phyloP scores from a whole-genome alignment of 2,888 invertebrate species.

The Idaea straminata region DNA sequence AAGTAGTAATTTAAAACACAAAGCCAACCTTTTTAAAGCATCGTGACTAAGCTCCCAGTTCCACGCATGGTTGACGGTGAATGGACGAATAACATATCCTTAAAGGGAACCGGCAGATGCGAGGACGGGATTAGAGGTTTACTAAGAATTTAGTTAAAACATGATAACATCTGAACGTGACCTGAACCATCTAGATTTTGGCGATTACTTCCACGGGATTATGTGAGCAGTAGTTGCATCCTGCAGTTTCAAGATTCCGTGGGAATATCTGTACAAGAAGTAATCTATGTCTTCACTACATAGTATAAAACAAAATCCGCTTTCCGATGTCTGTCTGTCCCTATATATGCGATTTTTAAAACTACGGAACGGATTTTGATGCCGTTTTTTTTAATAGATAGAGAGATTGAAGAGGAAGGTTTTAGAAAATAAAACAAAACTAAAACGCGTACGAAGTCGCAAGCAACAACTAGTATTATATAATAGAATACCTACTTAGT shows the following conservation, averaged over 20 bases:
- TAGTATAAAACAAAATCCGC: too few species aligned
- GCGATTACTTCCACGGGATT: neutral
- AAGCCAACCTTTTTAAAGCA: neutral
- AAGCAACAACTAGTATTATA: too few species aligned
- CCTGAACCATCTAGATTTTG: constrained; percentile 24
- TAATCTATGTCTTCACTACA: too few species aligned
- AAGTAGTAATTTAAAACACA: too few species aligned
- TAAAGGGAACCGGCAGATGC: constrained; percentile 28
- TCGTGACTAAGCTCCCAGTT: neutral
- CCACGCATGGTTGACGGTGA: constrained; percentile 7
- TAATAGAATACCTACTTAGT: too few species aligned
- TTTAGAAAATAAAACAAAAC: too few species aligned
- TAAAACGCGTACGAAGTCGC: too few species aligned
- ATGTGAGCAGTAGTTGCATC: neutral
- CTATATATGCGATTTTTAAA: too few species aligned
- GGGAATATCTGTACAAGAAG: neutral
- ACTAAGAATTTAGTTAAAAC: constrained; percentile 23
- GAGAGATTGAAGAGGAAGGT: too few species aligned
- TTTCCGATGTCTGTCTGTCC: too few species aligned
- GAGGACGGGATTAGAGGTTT: constrained; percentile 25
- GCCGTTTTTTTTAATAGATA: too few species aligned
- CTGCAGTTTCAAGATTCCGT: neutral
- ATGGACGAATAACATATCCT: constrained; percentile 18
- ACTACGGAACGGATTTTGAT: too few species aligned
- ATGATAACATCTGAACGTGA: constrained; percentile 26